Percentiles rank a stretch among this genome's conserved stretches.
Evolutionary conservation across 2,888 invertebrate species (phyloP).

Genomic region (Tetanocera ferruginea): DNA sequence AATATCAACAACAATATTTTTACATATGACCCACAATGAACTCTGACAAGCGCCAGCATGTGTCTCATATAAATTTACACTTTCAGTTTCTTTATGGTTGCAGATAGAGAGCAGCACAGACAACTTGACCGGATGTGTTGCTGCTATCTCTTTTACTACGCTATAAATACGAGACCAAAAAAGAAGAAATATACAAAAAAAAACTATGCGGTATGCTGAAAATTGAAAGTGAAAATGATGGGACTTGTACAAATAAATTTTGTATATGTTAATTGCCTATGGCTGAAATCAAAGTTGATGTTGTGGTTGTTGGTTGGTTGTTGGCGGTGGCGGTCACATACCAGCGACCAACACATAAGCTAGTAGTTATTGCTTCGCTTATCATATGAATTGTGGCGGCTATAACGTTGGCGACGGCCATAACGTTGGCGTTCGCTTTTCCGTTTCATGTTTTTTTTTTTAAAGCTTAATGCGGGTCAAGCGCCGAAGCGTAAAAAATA

Average conservation of each 20-base stretch:
- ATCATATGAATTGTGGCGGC: neutral
- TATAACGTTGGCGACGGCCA: neutral
- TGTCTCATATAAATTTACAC: neutral
- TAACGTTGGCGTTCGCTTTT: neutral
- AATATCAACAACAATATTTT: no score
- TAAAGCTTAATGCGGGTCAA: neutral
- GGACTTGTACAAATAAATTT: neutral
- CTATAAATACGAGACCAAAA: neutral
- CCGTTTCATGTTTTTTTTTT: neutral
- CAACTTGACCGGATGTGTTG: neutral
- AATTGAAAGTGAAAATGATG: slow-evolving; percentile 10
- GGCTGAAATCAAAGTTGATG: neutral
- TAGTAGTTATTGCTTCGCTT: neutral
- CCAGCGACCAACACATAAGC: no score
- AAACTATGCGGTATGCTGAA: neutral
- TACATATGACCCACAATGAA: no score
- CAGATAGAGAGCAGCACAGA: no score
- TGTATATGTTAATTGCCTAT: slow-evolving; percentile 2
- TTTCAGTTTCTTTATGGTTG: neutral
- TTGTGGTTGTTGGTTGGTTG: neutral
- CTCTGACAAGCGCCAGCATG: no score
- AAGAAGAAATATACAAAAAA: no score
- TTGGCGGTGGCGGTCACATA: neutral
- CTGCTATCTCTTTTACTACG: neutral
- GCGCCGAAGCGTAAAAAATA: neutral